phyloP scores from a whole-genome alignment of 2,797 vertebrate genomes.

The Onychomys leucogaster region DNA sequence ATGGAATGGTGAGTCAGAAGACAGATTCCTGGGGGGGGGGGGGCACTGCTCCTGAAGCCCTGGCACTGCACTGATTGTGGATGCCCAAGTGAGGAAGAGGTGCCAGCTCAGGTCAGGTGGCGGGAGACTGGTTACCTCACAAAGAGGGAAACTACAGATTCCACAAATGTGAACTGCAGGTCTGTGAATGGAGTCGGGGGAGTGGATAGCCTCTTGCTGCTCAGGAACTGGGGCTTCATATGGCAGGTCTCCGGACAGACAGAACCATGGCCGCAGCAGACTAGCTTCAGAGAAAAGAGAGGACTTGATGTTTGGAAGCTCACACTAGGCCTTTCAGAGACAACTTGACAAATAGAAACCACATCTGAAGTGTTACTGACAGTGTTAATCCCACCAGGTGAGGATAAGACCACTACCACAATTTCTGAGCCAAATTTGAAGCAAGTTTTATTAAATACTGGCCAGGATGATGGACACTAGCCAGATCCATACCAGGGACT shows the following conservation, averaged over 20 bases:
- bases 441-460: background rate
- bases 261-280: background rate
- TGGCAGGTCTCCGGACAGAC: background rate
- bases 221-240: constrained; percentile 5
- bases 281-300: background rate
- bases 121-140: background rate
- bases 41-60: background rate
- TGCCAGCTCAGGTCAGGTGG: fast-evolving
- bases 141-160: constrained; percentile 44
- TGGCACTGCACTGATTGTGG: background rate
- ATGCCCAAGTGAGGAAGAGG: constrained; percentile 35
- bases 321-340: background rate
- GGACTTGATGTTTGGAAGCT: background rate
- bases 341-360: background rate
- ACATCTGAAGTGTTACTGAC: background rate
- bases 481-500: background rate
- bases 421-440: background rate
- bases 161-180: background rate
- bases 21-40: background rate
- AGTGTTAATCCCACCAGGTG: background rate
- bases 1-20: background rate
- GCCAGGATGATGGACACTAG: background rate
- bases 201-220: constrained; percentile 30
- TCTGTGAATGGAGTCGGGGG: background rate
- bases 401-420: background rate